Evolutionary conservation across 2,113 vertebrate species (phyloP).

Genomic region (Phylloscopus whistleri): DNA sequence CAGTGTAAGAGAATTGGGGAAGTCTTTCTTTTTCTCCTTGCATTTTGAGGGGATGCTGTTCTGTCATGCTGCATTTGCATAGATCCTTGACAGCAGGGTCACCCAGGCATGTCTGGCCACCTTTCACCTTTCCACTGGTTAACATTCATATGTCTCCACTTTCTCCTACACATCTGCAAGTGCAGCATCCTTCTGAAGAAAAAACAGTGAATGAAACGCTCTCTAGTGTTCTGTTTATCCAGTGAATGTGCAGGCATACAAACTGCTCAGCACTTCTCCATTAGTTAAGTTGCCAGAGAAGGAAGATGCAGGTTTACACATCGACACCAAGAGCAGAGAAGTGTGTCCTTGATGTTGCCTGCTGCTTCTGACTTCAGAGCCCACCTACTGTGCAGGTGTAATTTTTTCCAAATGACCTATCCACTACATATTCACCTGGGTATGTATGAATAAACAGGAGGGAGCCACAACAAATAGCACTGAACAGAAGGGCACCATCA

Average conservation of each 20-base stretch:
- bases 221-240: neutral
- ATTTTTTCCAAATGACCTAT: neutral
- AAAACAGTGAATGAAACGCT: neutral
- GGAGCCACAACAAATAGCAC: neutral
- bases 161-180: neutral
- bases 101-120: neutral
- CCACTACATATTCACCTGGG: neutral
- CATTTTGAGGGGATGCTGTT: neutral
- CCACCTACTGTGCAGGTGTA: neutral
- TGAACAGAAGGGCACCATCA: fast-evolving
- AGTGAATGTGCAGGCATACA: neutral
- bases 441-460: neutral
- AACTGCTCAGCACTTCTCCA: neutral
- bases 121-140: neutral
- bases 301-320: neutral
- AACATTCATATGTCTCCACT: neutral
- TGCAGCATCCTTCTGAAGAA: neutral
- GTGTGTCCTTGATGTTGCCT: neutral
- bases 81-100: neutral
- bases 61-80: neutral
- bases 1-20: neutral
- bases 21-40: neutral
- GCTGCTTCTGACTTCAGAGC: neutral
- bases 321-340: neutral
- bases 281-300: neutral